Percentiles rank a stretch among this genome's conserved stretches.
Conservation (phyloP, 2,888 invertebrate species). For the Rhodophaea formosa region DNA sequence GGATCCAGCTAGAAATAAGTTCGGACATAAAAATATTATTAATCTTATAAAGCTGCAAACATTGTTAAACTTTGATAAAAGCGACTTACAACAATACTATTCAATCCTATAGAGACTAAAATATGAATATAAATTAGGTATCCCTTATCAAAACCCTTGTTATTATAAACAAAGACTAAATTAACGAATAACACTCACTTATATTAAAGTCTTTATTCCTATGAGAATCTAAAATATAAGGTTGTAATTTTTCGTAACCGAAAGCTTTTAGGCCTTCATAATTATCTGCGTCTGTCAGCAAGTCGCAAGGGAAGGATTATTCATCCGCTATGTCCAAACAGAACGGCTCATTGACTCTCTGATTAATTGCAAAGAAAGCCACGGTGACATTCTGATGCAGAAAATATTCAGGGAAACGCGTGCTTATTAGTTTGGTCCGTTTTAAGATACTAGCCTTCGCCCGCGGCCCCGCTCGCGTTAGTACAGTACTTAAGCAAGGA, state of each 20-base stretch:
- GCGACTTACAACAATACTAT: no score
- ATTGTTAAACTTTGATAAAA: no score
- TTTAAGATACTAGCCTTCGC: background rate
- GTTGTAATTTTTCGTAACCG: constrained; percentile 24
- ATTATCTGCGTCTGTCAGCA: constrained; percentile 44
- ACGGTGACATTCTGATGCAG: constrained; percentile 67
- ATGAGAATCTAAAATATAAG: constrained; percentile 3
- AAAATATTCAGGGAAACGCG: constrained; percentile 35
- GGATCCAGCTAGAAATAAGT: no score
- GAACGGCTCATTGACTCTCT: constrained; percentile 78
- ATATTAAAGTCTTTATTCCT: background rate
- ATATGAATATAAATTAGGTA: no score
- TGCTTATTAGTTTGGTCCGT: background rate
- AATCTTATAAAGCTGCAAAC: no score
- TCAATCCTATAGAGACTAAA: no score
- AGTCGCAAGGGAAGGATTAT: constrained; percentile 70
- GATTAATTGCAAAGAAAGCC: constrained; percentile 74
- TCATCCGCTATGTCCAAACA: constrained; percentile 74
- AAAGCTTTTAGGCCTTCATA: constrained; percentile 24
- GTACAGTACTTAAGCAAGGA: no score
- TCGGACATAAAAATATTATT: no score
- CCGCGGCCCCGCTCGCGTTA: no score
- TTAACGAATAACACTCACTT: background rate
- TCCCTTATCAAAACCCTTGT: no score
- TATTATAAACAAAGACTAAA: background rate